Percentiles rank a stretch among this genome's conserved stretches.
Conservation (phyloP, 2,113 vertebrate genomes). For the Rhea pennata region DNA sequence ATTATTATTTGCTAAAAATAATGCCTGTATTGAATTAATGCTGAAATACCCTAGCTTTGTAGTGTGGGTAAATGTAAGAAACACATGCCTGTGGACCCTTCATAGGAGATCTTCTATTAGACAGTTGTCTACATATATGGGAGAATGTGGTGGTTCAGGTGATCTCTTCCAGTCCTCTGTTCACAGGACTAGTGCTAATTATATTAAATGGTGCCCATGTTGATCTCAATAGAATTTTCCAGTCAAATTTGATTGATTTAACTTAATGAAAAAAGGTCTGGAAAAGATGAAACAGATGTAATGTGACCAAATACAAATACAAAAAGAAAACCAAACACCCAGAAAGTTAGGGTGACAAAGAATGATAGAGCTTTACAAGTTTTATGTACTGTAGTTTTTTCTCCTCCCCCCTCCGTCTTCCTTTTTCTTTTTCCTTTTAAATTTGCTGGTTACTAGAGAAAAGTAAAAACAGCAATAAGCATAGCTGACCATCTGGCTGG, state of each 20-base stretch:
- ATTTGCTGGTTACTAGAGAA: not conserved
- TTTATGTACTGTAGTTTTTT: not conserved
- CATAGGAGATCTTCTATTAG: not conserved
- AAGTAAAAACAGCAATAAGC: not conserved
- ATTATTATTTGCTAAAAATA: not conserved
- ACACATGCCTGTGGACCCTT: not conserved
- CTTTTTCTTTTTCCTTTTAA: not conserved
- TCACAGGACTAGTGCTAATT: not conserved
- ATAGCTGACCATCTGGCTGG: not conserved
- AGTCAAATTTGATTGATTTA: not conserved
- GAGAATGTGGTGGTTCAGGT: no score
- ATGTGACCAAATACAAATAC: not conserved
- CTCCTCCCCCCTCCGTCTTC: not conserved
- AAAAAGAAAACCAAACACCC: not conserved
- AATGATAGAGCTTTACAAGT: not conserved
- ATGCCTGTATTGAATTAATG: not conserved
- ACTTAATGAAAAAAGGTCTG: not conserved
- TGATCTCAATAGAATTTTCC: not conserved
- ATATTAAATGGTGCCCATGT: not conserved
- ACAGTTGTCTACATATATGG: no score
- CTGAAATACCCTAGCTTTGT: not conserved
- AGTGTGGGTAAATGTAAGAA: no score
- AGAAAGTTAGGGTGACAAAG: not conserved
- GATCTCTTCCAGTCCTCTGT: not conserved
- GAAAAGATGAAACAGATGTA: not conserved